phyloP scores from a whole-genome alignment of 1,140 invertebrate genomes.

The Sipha flava region DNA sequence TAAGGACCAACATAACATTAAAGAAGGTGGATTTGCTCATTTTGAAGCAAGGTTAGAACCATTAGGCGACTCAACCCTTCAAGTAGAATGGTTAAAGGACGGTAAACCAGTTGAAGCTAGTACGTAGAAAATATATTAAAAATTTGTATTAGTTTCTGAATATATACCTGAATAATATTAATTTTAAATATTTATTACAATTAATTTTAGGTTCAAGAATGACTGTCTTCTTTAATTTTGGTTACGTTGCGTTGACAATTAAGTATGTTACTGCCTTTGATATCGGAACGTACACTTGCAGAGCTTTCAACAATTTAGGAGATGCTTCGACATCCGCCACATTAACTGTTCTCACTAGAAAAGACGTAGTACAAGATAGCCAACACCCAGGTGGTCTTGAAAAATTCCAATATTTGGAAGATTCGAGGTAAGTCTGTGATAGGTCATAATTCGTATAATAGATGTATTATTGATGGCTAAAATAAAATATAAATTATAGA shows the following conservation, averaged over 20 bases:
- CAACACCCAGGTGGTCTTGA: slow-evolving; percentile 79
- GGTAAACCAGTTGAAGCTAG: slow-evolving; percentile 81
- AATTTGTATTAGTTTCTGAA: neutral
- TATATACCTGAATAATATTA: neutral
- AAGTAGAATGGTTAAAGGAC: slow-evolving; percentile 93
- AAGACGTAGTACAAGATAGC: slow-evolving; percentile 72
- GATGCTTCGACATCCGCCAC: slow-evolving; percentile 82
- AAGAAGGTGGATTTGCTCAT: slow-evolving; percentile 89
- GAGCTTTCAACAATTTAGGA: slow-evolving; percentile 78
- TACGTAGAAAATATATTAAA: slow-evolving; percentile 42
- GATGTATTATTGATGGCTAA: neutral
- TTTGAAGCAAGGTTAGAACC: slow-evolving; percentile 93
- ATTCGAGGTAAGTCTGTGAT: slow-evolving; percentile 53
- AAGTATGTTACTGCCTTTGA: slow-evolving; percentile 85
- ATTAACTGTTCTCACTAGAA: slow-evolving; percentile 73
- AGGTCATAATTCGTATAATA: neutral
- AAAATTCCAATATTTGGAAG: slow-evolving; percentile 82
- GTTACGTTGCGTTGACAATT: slow-evolving; percentile 91
- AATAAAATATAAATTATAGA: slow-evolving; percentile 35
- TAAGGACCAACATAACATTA: slow-evolving; percentile 76
- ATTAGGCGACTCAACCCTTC: slow-evolving; percentile 80
- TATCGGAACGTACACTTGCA: slow-evolving; percentile 83
- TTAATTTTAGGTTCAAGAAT: slow-evolving; percentile 64
- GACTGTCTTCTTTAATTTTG: slow-evolving; percentile 92
- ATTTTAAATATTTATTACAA: slow-evolving; percentile 29